Base-by-base conservation (phyloP, 2,888 invertebrate species). In the Spodoptera picta region DNA sequence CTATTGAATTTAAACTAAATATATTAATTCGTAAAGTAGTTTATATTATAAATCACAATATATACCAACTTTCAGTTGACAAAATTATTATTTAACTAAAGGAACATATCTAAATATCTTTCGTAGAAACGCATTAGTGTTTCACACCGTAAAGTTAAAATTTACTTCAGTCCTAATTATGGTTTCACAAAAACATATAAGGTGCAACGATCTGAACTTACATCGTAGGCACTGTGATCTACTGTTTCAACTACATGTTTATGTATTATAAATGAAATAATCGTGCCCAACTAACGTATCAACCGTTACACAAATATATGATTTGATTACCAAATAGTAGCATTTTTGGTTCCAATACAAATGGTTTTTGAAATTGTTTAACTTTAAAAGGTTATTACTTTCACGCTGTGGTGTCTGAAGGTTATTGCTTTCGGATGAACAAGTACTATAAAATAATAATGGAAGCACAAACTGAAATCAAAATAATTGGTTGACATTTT, bases 31-130 rank as follows among this genome's bases (percentile, higher is more conserved):
- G 88, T 92, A 90, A 88, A 90, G 83, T 87, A 86, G 76, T 83
- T 82, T 90, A 89, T 89, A 87, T 89, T 86, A 90, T 90, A 93
- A 93, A 94, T 93, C 93, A 94, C 94, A 94, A 91, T 90, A 82
- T 79, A 80, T 83, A 90, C 83, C 94, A 94, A 94, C 94, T 94
- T 93, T 91, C 64, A 94, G 94, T 93, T 92, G 93, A 91, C 86
- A 87, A 91, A 92, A 88, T 84, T 84, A 88, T 87, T 87, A 88
- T 87, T 87, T 77, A 87, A 87, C 86, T 88, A 88, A 91, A 91
- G 90, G 91, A 90, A 91, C 90, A 88, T 87, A 89, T 83, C 85
- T 88, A 88, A 85, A 84, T 85, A 84, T 79, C 75, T 79, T 83
- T 83, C 73, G 71, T 83, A 83, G 84, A 86, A 84, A 85, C 86